Conservation (phyloP, 1,140 invertebrate species). For the Drosophila prosaltans region DNA sequence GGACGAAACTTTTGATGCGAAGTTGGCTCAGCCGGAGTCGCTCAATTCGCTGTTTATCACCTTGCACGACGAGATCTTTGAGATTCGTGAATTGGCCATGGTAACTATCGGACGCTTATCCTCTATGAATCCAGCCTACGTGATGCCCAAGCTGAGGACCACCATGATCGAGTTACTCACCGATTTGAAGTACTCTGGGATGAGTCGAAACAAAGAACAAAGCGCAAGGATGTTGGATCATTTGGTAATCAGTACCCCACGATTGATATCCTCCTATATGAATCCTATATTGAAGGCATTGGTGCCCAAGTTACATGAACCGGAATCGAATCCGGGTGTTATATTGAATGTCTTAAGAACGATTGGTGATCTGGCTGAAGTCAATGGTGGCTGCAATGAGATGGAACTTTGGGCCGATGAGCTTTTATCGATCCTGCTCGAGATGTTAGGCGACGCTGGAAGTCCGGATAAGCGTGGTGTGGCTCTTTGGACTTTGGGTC, state of each 20-base stretch:
- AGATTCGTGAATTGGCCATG: conserved; percentile 97
- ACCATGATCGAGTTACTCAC: conserved; percentile 96
- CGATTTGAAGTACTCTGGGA: conserved; percentile 97
- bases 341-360: conserved; percentile 95
- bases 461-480: conserved; percentile 96
- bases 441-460: conserved; percentile 97
- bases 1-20: conserved; percentile 96
- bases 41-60: conserved; percentile 96
- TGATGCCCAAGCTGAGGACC: conserved; percentile 97
- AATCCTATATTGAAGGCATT: conserved; percentile 97
- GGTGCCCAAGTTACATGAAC: conserved; percentile 96
- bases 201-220: conserved; percentile 98
- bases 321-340: conserved; percentile 96
- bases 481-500: conserved; percentile 96
- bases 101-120: conserved; percentile 96
- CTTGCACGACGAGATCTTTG: conserved; percentile 98
- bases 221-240: conserved; percentile 97
- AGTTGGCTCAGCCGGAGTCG: conserved; percentile 98
- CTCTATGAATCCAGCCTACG: conserved; percentile 97
- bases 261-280: conserved; percentile 97
- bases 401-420: conserved; percentile 96
- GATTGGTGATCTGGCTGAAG: conserved; percentile 97
- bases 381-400: conserved; percentile 93
- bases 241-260: conserved; percentile 95
- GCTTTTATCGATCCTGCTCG: conserved; percentile 93